Evolutionary conservation across 2,888 invertebrate genomes (phyloP).

Genomic region (Dasypogon diadema): DNA sequence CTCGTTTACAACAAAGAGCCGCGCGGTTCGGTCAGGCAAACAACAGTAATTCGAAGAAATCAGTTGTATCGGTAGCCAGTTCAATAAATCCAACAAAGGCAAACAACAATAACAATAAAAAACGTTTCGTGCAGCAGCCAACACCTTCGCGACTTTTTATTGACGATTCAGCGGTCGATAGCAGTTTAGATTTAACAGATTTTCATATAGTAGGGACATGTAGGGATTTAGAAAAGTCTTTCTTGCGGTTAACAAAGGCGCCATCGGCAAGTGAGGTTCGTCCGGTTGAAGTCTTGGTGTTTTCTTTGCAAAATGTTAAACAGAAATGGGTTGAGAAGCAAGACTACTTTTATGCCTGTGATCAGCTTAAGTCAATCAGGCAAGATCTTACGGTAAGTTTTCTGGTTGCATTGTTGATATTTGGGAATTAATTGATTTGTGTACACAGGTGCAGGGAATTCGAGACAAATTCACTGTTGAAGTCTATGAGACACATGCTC

Average conservation of each 20-base stretch:
- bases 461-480: constrained; percentile 95
- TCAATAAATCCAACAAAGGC: constrained; percentile 57
- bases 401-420: constrained; percentile 38
- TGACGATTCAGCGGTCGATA: constrained; percentile 74
- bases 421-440: constrained; percentile 30
- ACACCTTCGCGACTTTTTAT: constrained; percentile 62
- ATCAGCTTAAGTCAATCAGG: constrained; percentile 97
- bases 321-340: constrained; percentile 88
- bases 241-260: constrained; percentile 95
- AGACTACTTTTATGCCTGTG: constrained; percentile 97
- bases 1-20: constrained; percentile 87
- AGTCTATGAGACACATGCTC: constrained; percentile 98
- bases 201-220: constrained; percentile 96
- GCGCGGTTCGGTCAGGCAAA: constrained; percentile 78
- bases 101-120: constrained; percentile 12
- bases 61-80: constrained; percentile 63
- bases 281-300: constrained; percentile 86
- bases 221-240: constrained; percentile 94
- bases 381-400: constrained; percentile 95
- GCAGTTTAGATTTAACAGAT: constrained; percentile 83
- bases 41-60: constrained; percentile 59
- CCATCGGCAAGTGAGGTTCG: constrained; percentile 93
- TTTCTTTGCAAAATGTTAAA: constrained; percentile 91
- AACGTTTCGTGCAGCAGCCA: constrained; percentile 61
- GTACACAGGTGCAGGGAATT: constrained; percentile 89